Evolutionary conservation across 2,797 vertebrate species (phyloP), one percentile per base, ranked within the genome.

Genomic region (Silurus lanzhouensis): DNA sequence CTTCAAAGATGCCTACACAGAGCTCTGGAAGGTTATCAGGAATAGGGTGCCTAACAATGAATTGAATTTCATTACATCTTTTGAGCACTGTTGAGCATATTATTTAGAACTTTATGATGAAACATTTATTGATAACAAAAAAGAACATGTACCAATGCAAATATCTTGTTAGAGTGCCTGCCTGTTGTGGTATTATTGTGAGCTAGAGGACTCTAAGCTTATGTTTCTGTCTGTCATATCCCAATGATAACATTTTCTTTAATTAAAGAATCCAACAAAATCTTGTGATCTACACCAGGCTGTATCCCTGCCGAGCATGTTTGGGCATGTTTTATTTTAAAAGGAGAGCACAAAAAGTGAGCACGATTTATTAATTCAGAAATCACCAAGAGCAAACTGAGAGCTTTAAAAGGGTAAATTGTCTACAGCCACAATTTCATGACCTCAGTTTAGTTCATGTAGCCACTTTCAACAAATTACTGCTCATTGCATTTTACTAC

Each of bases 401-500:
- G 61, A 52, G 22, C 15, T 66, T 67, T 27, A 31, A 81, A 67
- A 6, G 46, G 15, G 17, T 55, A 81, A 67, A 67, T 20, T 67
- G 46, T 22, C 46, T 20, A 20, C 22, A 48, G 58, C 31, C 58
- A 60, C 60, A 81, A 67, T 81, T 81, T 52, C 46, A 81, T 81
- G 61, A 61, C 31, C 31, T 63, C 58, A 63, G 22, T 52, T 81
- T 66, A 27, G 44, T 31, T 66, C 78, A 19, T 52, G 44, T 31
- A 81, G 5, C 61, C 79, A 81, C 64, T 68, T 81, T 81, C 19
- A 57, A 68, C 48, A 27, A 1, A 68, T 68, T 64, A 27, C 67
- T 57, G 80, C 25, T 68, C 64, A 68, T n/a, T 68, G 64, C 46
- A 81, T 81, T 81, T 81, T 55, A 57, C 9, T 68, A 25, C 63